These are phyloP conservation scores for Aphelenchoides fujianensis DNA, from an alignment of 1,140 invertebrate genomes.

Conservation along the genomic window DNA sequence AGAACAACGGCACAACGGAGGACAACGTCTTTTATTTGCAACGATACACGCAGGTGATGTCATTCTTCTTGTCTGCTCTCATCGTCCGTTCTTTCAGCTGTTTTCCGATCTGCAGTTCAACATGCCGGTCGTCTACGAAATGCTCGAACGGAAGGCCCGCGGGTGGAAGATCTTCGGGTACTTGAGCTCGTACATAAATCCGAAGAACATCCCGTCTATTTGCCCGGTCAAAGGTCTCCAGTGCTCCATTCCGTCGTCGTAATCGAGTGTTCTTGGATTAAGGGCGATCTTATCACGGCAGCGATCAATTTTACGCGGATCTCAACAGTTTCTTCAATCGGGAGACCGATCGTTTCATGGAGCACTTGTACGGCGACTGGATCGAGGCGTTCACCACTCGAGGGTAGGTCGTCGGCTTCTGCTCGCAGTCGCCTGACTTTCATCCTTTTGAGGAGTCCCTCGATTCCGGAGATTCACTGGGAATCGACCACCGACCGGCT, in stretches of 20 bases:
- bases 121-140: conserved; percentile 17
- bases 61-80: background rate
- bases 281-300: background rate
- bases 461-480: conserved; percentile 12
- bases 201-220: background rate
- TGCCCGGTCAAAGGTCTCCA: background rate
- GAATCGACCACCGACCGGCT: too few species aligned
- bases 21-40: conserved; percentile 15
- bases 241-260: too few species aligned
- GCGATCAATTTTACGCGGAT: background rate
- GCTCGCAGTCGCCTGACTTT: background rate
- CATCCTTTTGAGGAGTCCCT: conserved; percentile 16
- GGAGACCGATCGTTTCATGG: background rate
- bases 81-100: background rate
- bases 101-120: conserved; percentile 18
- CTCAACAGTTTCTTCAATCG: background rate
- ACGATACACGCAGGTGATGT: conserved; percentile 10
- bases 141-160: background rate
- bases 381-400: background rate
- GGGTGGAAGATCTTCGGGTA: conserved; percentile 11
- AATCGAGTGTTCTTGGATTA: background rate
- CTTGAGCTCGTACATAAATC: background rate
- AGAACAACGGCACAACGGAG: background rate
- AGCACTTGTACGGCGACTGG: background rate
- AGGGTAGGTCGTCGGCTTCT: background rate